Evolutionary conservation across 2,888 invertebrate species (phyloP), one percentile per base, ranked within the genome.

Genomic region (Lasioglossum figueresi): DNA sequence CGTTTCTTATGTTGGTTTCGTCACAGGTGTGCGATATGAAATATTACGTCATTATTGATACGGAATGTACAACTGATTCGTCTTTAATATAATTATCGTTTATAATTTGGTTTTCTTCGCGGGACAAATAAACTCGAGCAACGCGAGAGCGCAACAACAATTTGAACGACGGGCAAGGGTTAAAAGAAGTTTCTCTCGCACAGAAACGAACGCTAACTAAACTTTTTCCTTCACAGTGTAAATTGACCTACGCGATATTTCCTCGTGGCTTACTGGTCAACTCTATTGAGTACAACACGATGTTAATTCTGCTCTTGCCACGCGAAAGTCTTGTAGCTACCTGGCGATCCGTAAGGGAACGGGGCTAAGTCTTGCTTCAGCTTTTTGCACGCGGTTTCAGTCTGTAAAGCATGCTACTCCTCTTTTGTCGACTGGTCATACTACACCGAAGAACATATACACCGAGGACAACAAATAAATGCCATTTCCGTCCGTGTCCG

Each of bases 371-470:
- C 85, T 88, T 80, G 82, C 73, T 71, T 63, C 48, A 63, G 43
- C 75, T 90, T 90, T 88, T 90, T 84, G 80, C 45, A 71, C 78
- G 88, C 80, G 89, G 85, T 90, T 90, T 84, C 88, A 76, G 56
- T 23, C 76, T 66, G 63, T 77, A 71, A 79, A 88, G 80, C 76
- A 79, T 74, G 59, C 68, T 19, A 27, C 34, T 52, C 52, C 73
- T 63, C 72, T 37, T 72, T 71, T 63, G 71, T 27, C 66, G 40
- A 10, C 59, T 19, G 76, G 16, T 14, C 56, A 72, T n/a, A 14
- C 75, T 45, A 45, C 45, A 59, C 56, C 19, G 37, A 23, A 73
- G 52, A 73, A 70, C 76, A 23, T n/a, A 19, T 12, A 3, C n/a
- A 27, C 14, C 27, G 37, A 31, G 23, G 43, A 68, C 40, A 43